Evolutionary conservation across 2,888 invertebrate genomes (phyloP).

Genomic region (Eilema caniola): DNA sequence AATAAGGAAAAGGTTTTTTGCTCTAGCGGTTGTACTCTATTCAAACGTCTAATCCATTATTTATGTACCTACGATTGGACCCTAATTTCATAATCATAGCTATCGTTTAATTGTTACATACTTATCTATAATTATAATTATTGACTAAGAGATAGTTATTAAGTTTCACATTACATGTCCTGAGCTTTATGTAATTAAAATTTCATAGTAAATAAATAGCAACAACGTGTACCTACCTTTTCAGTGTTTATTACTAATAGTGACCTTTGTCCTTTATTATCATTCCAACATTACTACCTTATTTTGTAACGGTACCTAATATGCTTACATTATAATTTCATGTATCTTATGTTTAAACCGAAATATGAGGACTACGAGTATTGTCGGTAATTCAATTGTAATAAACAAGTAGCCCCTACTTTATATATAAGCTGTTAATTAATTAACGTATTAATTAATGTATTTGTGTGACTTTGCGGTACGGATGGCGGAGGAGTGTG

Average conservation of each 20-base stretch:
- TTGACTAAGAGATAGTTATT: not conserved
- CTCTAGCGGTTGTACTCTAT: slow-evolving; percentile 68
- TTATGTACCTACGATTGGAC: slow-evolving; percentile 48
- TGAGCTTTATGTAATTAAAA: not conserved
- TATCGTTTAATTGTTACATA: not conserved
- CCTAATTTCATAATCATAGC: not conserved
- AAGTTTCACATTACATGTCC: not conserved
- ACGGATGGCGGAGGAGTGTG: slow-evolving; percentile 80
- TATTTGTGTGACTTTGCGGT: slow-evolving; percentile 66
- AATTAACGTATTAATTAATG: slow-evolving; percentile 53
- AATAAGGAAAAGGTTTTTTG: slow-evolving; percentile 68
- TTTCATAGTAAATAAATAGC: not conserved
- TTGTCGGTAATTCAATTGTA: slow-evolving; percentile 1
- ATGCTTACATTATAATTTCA: slow-evolving; percentile 16
- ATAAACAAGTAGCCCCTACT: slow-evolving; percentile 46
- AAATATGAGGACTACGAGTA: not conserved
- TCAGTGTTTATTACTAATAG: slow-evolving; percentile 6
- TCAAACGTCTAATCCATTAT: slow-evolving; percentile 61
- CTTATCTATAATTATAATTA: not conserved
- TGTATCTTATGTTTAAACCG: not conserved
- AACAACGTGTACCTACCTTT: not conserved
- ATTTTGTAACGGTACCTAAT: slow-evolving; percentile 19
- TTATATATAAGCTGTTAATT: slow-evolving; percentile 63
- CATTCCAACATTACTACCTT: slow-evolving; percentile 16
- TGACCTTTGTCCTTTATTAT: slow-evolving; percentile 24